Evolutionary conservation across 2,113 vertebrate genomes (phyloP), one percentile per base, ranked within the genome.

Genomic region (Pomatostomus ruficeps): DNA sequence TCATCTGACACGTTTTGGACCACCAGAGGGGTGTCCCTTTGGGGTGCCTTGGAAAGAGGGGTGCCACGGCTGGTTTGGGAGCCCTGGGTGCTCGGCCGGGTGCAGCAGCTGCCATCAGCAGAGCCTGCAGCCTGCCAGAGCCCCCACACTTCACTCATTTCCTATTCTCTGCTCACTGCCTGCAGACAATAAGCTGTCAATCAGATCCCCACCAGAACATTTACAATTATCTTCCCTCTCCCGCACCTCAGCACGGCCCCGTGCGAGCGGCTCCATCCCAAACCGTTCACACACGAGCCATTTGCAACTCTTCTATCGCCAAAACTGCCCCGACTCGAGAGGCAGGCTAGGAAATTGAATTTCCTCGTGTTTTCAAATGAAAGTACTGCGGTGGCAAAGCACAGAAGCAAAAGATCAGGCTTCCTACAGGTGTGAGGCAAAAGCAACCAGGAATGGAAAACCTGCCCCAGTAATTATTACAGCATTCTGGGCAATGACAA

Each of bases 331-430:
- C 10, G 46, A 33, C 72, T 80, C 5, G 2, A 88, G 92, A 71
- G 65, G 70, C 1, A 0, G 14, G 14, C 10, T 77, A 75, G 85
- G 88, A 94, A 96, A 96, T 87, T 52, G 63, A 94, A 96, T 87
- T 94, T 96, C 91, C 91, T 88, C 8, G 1, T 35, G 62, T 77
- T 94, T 92, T 93, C 77, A 92, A 85, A 91, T 70, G 22, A 21
- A 95, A 92, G 65, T 28, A 43, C 79, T 61, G 58, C 1, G 29
- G 91, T 81, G 59, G 91, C 24, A 20, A 96, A 94, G 95, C 87
- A 89, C 89, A 87, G 97, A 97, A 98, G 97, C 92, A 95, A 93
- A 96, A 96, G 82, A 92, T 82, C 3, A 5, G 67, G 59, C 49
- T 65, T 88, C 85, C 88, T 95, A 94, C 96, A 98, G 96, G 91